These are phyloP conservation scores for Adela reaumurella DNA, from an alignment of 2,888 invertebrate genomes.

Conservation along the genomic window DNA sequence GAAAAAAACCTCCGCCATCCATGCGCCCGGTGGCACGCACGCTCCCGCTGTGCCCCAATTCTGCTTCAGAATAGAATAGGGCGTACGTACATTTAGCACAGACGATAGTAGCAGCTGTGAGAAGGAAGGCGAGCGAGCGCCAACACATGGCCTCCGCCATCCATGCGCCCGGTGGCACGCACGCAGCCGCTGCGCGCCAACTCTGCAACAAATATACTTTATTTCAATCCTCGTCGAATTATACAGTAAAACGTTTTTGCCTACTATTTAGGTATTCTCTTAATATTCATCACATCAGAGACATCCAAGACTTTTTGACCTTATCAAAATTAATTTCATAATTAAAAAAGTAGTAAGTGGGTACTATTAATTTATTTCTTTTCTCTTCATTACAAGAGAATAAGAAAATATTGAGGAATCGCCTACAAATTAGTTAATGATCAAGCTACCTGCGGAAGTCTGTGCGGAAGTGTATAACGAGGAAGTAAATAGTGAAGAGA, in stretches of 20 bases:
- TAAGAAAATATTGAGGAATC: too few species aligned
- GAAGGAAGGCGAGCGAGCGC: conserved; percentile 41
- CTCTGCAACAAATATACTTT: conserved; percentile 24
- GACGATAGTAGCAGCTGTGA: conserved; percentile 29
- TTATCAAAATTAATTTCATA: too few species aligned
- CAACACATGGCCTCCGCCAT: conserved; percentile 44
- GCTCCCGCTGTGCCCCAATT: conserved; percentile 14
- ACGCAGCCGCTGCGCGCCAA: conserved; percentile 18
- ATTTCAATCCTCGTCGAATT: conserved; percentile 1
- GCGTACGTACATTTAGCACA: conserved; percentile 47
- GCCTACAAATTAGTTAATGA: too few species aligned
- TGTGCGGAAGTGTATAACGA: too few species aligned
- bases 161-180: conserved; percentile 50
- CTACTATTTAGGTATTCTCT: too few species aligned
- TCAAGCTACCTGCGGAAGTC: too few species aligned
- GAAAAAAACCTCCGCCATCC: conserved; percentile 55
- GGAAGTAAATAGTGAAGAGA: too few species aligned
- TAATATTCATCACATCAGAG: too few species aligned
- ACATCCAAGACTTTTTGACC: too few species aligned
- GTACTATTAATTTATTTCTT: too few species aligned
- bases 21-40: conserved; percentile 49
- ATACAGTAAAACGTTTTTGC: background rate
- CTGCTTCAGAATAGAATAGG: conserved; percentile 27
- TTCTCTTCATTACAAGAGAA: too few species aligned
- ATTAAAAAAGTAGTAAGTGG: too few species aligned